Evolutionary conservation across 2,888 invertebrate genomes (phyloP), one percentile per base, ranked within the genome.

Genomic region (Limnephilus rhombicus): DNA sequence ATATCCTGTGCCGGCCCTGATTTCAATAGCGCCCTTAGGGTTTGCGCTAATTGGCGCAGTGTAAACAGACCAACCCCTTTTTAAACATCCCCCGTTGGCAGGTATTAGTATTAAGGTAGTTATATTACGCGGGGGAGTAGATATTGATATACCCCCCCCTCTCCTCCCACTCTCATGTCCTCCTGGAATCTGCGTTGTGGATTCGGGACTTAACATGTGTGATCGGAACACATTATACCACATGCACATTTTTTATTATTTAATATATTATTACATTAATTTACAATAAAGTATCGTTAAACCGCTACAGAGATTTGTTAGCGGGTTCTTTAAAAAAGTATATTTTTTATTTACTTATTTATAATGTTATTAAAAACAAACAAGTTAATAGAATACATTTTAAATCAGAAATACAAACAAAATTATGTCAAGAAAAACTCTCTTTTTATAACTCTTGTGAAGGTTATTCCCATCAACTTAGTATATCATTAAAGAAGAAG

Each of bases 11-110:
- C 91, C 83, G 80, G 85, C 45, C 37, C 86, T 86, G 86, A 7
- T 37, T 37, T 37, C 24, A 37, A n/a, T 83, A 41, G 87, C 87
- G 31, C 87, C 87, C 87, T 86, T 29, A 86, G 87, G 87, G 87
- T 31, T 68, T 34, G 53, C 86, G 92, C 92, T 92, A 92, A 92
- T 92, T 92, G 92, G 92, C 89, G 90, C 90, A 41, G 83, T 92
- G 92, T 92, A 92, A 92, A 92, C 92, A 92, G 82, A 34, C 82
- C 85, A 37, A 89, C 83, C 53, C 85, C 90, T 83, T 82, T 88
- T 41, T 90, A 87, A 90, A 90, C 90, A 90, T 12, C 83, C 88
- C 85, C 86, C 85, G 85, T 68, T 87, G 34, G 53, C 87, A 68
- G 68, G 87, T 87, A 87, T 87, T 86, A 82, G 68, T 68, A 68